Base-by-base conservation (phyloP, 2,888 invertebrate genomes). In the Pantelozetes paolii region DNA sequence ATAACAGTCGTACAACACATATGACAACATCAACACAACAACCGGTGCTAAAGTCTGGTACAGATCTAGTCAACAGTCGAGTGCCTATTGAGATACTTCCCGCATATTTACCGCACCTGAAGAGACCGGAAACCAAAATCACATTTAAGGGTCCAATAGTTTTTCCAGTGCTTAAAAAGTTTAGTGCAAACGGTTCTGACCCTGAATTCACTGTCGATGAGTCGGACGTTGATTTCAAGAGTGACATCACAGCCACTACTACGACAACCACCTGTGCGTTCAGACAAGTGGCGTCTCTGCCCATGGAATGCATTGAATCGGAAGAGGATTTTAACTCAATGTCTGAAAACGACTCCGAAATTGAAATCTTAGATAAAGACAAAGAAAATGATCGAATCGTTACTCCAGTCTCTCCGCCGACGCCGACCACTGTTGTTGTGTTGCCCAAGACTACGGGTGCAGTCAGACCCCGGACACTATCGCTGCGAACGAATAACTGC, bases 401-500 rank as follows among this genome's bases (percentile, higher is more conserved):
- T 26, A 36, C 71, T 23, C 5, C 50, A 2, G 32, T 40, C 23
- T 50, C 64, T n/a, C 32, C 45, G 6, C 36, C 32, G 30, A 32
- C 45, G 6, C 36, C 32, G 11, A 32, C 23, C 30, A 72, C 59
- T 59, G 59, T 26, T 11, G 8, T 62, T n/a, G n/a, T 23, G 20
- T 18, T 26, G 50, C 26, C 32, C 5, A 67, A 57, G n/a, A 40
- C 50, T 70, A 71, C 71, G 59, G 20, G 28, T 23, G 36, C 48
- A n/a, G 18, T 32, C 30, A 28, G 32, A 36, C 42, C 45, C 11
- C 42, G 62, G 62, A 64, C 71, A 59, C 15, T 48, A 15, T 36
- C 72, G 26, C 13, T 36, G 30, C 11, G 40, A 40, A 48, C 50
- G n/a, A 54, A 45, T 28, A 71, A 40, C 28, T 91, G 81, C 84